Conservation (phyloP, 1,140 invertebrate species). For the Drosophila repleta region DNA sequence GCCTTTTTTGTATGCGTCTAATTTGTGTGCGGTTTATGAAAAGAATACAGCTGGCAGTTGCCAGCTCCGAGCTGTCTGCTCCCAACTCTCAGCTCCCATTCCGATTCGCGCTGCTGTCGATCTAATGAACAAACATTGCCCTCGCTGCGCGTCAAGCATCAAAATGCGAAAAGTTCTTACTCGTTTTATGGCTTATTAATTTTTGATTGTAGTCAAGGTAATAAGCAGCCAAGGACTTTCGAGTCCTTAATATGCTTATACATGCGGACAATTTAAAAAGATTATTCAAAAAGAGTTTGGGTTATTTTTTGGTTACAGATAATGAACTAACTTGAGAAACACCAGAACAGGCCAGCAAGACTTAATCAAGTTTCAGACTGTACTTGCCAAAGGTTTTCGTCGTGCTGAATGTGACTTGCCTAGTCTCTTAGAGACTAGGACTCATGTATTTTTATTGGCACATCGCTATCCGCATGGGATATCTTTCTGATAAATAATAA, state of each 20-base stretch:
- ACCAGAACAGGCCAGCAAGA: too few species aligned
- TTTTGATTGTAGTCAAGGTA: slow-evolving; percentile 51
- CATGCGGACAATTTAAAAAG: neutral
- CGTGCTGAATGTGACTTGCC: too few species aligned
- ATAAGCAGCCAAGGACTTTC: neutral
- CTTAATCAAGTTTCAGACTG: too few species aligned
- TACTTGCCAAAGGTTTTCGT: too few species aligned
- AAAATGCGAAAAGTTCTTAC: slow-evolving; percentile 50
- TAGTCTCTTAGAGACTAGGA: too few species aligned
- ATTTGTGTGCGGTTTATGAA: slow-evolving; percentile 75
- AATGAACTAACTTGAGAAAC: too few species aligned
- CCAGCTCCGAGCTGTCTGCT: neutral
- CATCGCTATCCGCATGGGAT: too few species aligned
- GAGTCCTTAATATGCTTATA: neutral
- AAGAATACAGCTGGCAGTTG: slow-evolving; percentile 26
- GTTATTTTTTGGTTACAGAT: too few species aligned
- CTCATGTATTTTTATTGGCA: too few species aligned
- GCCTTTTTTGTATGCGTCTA: slow-evolving; percentile 65
- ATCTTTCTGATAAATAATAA: too few species aligned
- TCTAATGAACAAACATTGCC: slow-evolving; percentile 45
- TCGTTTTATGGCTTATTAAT: slow-evolving; percentile 66
- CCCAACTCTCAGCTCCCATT: neutral
- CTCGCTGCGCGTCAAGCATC: neutral
- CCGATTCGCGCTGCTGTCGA: neutral
- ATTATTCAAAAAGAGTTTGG: too few species aligned